Percentiles rank a stretch among this genome's conserved stretches.
Conservation (phyloP, 2,797 vertebrate genomes). For the Pempheris klunzingeri region DNA sequence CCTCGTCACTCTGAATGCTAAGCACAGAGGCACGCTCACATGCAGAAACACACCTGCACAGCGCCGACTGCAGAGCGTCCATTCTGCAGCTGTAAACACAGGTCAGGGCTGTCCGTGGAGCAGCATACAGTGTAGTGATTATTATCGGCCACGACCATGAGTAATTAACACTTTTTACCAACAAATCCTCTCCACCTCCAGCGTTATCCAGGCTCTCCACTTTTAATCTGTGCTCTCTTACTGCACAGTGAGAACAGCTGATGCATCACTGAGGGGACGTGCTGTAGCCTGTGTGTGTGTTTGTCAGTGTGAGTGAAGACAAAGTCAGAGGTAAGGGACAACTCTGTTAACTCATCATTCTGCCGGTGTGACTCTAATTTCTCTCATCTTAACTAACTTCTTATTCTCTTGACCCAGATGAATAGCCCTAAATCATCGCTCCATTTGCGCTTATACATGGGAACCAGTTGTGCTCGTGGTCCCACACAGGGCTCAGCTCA, state of each 20-base stretch:
- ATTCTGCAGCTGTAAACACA: conserved; percentile 47
- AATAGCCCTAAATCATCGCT: conserved; percentile 67
- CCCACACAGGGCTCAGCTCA: conserved; percentile 48
- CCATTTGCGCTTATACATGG: conserved; percentile 61
- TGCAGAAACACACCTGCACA: conserved; percentile 58
- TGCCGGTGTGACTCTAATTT: conserved; percentile 61
- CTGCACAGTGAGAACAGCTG: conserved; percentile 54
- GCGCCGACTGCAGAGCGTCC: conserved; percentile 46
- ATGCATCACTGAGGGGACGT: conserved; percentile 50
- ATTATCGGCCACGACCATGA: background rate
- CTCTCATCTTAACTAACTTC: conserved; percentile 63
- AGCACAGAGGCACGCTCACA: conserved; percentile 51
- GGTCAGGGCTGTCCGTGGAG: conserved; percentile 18
- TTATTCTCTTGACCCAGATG: conserved; percentile 74
- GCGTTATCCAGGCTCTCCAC: conserved; percentile 40
- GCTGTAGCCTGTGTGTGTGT: conserved; percentile 40
- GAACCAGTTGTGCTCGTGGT: conserved; percentile 54
- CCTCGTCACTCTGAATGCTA: conserved; percentile 65
- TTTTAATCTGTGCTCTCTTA: conserved; percentile 50
- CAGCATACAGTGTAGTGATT: conserved; percentile 18
- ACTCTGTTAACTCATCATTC: conserved; percentile 52
- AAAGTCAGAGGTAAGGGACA: conserved; percentile 46
- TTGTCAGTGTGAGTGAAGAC: conserved; percentile 40
- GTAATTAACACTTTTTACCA: conserved; percentile 27
- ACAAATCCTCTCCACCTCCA: conserved; percentile 22